Base-by-base conservation (phyloP, 2,797 vertebrate species). In the Todus mexicanus region DNA sequence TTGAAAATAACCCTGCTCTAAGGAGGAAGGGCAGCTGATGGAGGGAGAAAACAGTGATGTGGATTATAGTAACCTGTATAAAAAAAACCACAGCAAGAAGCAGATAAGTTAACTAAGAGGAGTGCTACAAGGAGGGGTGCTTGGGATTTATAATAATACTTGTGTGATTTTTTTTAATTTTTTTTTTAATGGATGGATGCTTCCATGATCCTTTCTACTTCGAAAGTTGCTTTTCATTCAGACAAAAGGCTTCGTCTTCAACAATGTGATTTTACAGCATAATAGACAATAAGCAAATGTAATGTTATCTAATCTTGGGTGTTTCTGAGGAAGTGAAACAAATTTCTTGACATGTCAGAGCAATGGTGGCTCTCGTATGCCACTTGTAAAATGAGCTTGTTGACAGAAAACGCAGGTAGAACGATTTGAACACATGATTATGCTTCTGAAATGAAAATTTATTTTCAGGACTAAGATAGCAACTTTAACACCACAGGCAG, bases 401-500 rank as follows among this genome's bases (percentile, higher is more conserved):
- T 76, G 76, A 50, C 82, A 96, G 69, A 65, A 90, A 79, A 82
- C 61, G 73, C 85, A 84, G 57, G 68, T 61, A 66, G 66, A 87
- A 56, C 66, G 78, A 26, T 81, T 64, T 77, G 80, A 90, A 87
- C 56, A 12, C 53, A 42, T 72, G 64, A 89, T 89, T 84, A 74
- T 57, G 71, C 47, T 84, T 81, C 72, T 69, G 33, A 91, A 95
- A 95, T 86, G 53, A 93, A 56, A 89, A 95, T 93, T 57, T 90
- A 81, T 90, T 95, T 96, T 81, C 50, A 22, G 66, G 73, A 76
- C 70, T 71, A 90, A 93, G 83, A 83, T 92, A 92, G 78, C 84
- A 94, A 74, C 92, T 94, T 54, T 31, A 95, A 72, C 69, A 89
- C 50, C 37, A 48, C 80, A 61, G 95, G 93, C 96, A 96, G 93